phyloP scores from a whole-genome alignment of 2,113 vertebrate species.

The Cinclus mexicanus region DNA sequence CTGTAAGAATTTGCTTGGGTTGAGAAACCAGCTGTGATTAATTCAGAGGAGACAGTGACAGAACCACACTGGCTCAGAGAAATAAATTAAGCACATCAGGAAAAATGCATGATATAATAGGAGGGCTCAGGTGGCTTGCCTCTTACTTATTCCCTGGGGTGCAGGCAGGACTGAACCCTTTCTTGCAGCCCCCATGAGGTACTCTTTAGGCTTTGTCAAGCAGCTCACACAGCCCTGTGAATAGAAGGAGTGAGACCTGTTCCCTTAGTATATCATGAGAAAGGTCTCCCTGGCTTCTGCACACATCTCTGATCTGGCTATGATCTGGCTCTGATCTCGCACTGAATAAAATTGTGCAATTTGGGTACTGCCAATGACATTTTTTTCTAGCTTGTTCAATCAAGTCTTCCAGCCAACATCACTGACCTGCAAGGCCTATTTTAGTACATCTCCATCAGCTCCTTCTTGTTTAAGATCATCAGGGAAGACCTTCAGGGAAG shows the following conservation, averaged over 20 bases:
- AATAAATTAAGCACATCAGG: background rate
- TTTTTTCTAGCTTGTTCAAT: background rate
- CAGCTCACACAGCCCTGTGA: background rate
- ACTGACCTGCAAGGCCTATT: background rate
- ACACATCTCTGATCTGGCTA: background rate
- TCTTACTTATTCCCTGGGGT: background rate
- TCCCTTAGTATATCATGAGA: rapidly evolving
- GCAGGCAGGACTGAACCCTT: background rate
- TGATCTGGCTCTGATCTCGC: background rate
- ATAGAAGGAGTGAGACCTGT: background rate
- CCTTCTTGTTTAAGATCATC: background rate
- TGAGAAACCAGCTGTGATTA: background rate
- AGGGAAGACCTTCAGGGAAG: background rate
- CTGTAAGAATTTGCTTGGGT: background rate
- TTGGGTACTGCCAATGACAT: background rate
- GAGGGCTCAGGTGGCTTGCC: background rate
- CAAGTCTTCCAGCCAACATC: background rate
- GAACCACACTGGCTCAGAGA: background rate
- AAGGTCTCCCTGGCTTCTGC: background rate
- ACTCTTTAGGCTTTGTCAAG: background rate
- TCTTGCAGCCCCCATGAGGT: background rate
- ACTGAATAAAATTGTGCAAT: background rate
- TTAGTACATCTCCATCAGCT: background rate
- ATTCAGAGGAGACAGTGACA: background rate
- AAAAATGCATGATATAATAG: background rate